A percentile compares a stretch with the other conserved stretches of the same genome.
These are phyloP conservation scores for Sebastes itinus DNA, from an alignment of 2,797 vertebrate species.

Conservation along the genomic window DNA sequence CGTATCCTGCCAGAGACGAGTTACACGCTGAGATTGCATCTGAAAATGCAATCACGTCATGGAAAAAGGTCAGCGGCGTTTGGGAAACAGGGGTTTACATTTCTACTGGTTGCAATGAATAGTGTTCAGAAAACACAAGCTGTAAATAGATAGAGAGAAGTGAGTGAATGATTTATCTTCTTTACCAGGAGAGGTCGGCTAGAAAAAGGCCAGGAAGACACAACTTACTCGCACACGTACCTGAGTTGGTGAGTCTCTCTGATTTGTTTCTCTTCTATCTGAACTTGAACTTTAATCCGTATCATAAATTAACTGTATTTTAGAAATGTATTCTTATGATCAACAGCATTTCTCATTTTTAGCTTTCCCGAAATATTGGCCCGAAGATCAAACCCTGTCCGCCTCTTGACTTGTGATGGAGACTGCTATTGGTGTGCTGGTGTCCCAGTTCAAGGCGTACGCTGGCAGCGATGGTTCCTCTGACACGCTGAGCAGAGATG, in stretches of 20 bases:
- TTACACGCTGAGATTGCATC: not conserved
- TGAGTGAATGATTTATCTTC: constrained; percentile 38
- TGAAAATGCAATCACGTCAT: not conserved
- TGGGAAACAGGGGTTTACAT: constrained; percentile 28
- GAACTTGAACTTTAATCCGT: not conserved
- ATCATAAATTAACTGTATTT: not conserved
- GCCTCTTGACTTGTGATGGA: constrained; percentile 59
- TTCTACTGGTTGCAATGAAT: constrained; percentile 13
- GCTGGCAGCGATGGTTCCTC: constrained; percentile 70
- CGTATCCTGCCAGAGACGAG: not conserved
- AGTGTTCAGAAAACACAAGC: not conserved
- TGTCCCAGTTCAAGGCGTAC: constrained; percentile 75
- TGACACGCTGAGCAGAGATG: constrained; percentile 73
- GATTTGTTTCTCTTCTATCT: not conserved
- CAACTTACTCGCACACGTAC: not conserved
- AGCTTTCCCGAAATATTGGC: not conserved
- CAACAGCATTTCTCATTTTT: not conserved
- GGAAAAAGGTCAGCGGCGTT: constrained; percentile 39
- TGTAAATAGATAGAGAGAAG: constrained; percentile 3
- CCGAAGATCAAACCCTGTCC: not conserved
- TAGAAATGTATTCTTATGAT: not conserved
- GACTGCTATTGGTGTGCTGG: constrained; percentile 71
- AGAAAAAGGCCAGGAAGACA: constrained; percentile 13
- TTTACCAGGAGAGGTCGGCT: not conserved
- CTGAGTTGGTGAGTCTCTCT: constrained; percentile 14